Percentiles rank a stretch among this genome's conserved stretches.
These are phyloP conservation scores for Meliscaeva auricollis DNA, from an alignment of 2,888 invertebrate genomes.

Conservation along the genomic window DNA sequence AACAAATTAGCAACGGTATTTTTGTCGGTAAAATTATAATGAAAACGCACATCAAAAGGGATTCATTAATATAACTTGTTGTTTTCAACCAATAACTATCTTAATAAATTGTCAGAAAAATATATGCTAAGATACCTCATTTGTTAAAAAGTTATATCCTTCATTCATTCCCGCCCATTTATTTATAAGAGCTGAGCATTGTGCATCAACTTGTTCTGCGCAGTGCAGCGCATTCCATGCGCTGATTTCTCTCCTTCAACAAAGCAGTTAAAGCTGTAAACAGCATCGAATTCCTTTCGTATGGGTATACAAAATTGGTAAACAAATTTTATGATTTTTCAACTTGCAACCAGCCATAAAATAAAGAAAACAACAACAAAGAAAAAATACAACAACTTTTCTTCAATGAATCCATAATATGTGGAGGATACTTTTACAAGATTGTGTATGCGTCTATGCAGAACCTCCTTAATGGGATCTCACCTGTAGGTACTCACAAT, in stretches of 20 bases:
- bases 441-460: neutral
- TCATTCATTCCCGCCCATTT: slow-evolving; percentile 18
- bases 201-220: neutral
- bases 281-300: slow-evolving; percentile 23
- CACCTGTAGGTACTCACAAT: slow-evolving; percentile 39
- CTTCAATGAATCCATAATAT: slow-evolving; percentile 33
- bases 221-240: slow-evolving; percentile 1
- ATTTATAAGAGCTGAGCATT: neutral
- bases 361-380: slow-evolving; percentile 13
- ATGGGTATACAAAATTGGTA: slow-evolving; percentile 38
- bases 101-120: neutral
- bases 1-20: slow-evolving; percentile 41
- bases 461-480: slow-evolving; percentile 20
- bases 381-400: slow-evolving; percentile 8
- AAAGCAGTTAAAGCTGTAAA: slow-evolving; percentile 30
- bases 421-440: slow-evolving; percentile 10
- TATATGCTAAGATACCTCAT: too few species aligned
- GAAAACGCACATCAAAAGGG: slow-evolving; percentile 14
- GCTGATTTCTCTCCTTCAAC: slow-evolving; percentile 10
- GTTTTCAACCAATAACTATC: slow-evolving; percentile 11
- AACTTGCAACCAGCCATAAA: slow-evolving; percentile 38
- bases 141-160: slow-evolving; percentile 2
- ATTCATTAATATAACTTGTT: slow-evolving; percentile 7
- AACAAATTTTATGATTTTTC: slow-evolving; percentile 60
- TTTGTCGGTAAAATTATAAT: slow-evolving; percentile 17